Base-by-base conservation (phyloP, 2,113 vertebrate genomes). In the Colinus virginianus region DNA sequence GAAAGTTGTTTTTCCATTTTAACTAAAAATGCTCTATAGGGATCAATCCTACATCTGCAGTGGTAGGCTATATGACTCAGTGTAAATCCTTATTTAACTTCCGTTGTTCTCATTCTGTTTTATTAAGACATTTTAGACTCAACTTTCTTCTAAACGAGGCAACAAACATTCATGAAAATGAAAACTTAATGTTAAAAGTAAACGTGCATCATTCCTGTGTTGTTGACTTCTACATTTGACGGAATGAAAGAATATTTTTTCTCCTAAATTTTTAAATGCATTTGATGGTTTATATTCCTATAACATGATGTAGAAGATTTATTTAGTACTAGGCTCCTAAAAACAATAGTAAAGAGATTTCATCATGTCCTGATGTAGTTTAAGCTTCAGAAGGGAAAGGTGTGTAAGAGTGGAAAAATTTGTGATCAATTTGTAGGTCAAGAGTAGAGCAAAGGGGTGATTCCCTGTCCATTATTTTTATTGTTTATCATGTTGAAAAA, bases 1-100 rank as follows among this genome's bases (percentile, higher is more conserved):
- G 45, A 85, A 90, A 86, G 68, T 16, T 83, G 36, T 21, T 85
- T 94, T 94, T 90, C 74, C 48, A 59, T 87, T 90, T 87, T 61
- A 82, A 83, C 15, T 43, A 19, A 74, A 90, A 93, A 43, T 34
- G 18, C 59, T 88, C 86, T 79, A 32, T 40, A 45, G 94, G 76
- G 88, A 96, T 28, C 22, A 77, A 66, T 58, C 63, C 30, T 72
- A 6, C 36, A 72, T 84, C 71, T 93, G 45, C 68, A 86, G 25
- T 25, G 53, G 10, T 42, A 88, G 79, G 42, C 32, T 55, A 0
- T 48, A 42, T 69, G 59, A 28, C 63, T 91, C 48, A 81, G 28
- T 76, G 71, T 48, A 85, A 53, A 55, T 68, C 34, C n/a, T 66
- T 23, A 55, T 89, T 75, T 56, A 56, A 70, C 59, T 86, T 90